A percentile compares a stretch with the other conserved stretches of the same genome.
Evolutionary conservation across 2,888 invertebrate species (phyloP).

Genomic region (Lithophane socia): DNA sequence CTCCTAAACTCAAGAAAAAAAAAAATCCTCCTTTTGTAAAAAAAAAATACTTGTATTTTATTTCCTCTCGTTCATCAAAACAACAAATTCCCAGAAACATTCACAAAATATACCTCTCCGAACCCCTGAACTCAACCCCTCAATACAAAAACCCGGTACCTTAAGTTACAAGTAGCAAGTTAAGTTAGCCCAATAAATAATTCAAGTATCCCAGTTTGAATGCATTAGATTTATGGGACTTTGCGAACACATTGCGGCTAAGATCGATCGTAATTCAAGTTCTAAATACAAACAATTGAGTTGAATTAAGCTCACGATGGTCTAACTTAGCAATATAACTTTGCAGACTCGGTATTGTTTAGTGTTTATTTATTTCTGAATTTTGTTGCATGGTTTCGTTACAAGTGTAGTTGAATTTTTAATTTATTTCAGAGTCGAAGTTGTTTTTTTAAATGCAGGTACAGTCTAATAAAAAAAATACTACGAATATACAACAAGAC

Average conservation of each 20-base stretch:
- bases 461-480: too few relatives aligned
- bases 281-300: constrained; percentile 67
- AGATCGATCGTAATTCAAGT: constrained; percentile 65
- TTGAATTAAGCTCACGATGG: constrained; percentile 43
- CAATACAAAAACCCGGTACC: constrained; percentile 41
- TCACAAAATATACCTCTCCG: constrained; percentile 8
- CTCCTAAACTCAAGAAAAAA: not conserved
- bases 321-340: constrained; percentile 61
- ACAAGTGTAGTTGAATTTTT: not conserved
- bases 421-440: too few relatives aligned
- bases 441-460: too few relatives aligned
- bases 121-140: constrained; percentile 15
- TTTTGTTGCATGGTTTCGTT: constrained; percentile 12
- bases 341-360: constrained; percentile 54
- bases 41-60: not conserved
- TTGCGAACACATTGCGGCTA: constrained; percentile 60
- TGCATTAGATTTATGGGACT: constrained; percentile 71
- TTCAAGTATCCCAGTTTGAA: constrained; percentile 61
- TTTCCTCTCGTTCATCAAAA: not conserved
- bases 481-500: too few relatives aligned
- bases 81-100: not conserved
- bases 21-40: not conserved
- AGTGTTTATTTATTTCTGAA: constrained; percentile 11
- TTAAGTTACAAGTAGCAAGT: constrained; percentile 43
- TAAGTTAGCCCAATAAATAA: constrained; percentile 63